These are phyloP conservation scores for Antrozous pallidus DNA, from an alignment of 2,797 vertebrate species.

Conservation along the genomic window DNA sequence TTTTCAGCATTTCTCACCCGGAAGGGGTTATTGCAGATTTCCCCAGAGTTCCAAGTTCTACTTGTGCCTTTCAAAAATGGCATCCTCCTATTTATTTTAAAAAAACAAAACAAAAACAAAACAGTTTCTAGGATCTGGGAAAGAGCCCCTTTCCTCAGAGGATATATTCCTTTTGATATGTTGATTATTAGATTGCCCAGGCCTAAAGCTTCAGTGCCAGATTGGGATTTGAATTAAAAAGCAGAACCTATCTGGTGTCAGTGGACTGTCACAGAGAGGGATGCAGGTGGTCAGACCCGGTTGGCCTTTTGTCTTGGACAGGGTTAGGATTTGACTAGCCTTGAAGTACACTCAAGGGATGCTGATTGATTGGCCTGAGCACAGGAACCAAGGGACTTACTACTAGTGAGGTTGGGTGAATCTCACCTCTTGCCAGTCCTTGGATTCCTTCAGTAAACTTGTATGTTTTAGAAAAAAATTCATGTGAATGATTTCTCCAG, in stretches of 20 bases:
- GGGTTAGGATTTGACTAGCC: neutral
- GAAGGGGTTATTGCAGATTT: neutral
- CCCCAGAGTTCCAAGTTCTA: neutral
- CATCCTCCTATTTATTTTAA: neutral
- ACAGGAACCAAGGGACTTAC: neutral
- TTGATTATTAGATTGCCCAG: neutral
- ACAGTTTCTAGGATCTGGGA: neutral
- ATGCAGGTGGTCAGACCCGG: neutral
- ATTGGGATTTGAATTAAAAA: neutral
- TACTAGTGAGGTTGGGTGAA: neutral
- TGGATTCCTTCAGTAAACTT: constrained; percentile 13
- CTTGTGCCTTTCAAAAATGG: constrained; percentile 22
- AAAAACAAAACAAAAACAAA: neutral
- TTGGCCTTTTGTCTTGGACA: neutral
- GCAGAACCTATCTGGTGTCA: neutral
- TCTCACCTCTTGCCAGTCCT: neutral
- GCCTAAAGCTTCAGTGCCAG: neutral
- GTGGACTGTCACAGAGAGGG: neutral
- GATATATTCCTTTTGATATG: neutral
- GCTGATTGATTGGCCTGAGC: neutral
- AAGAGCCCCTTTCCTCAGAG: constrained; percentile 2
- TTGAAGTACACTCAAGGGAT: neutral
- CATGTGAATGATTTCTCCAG: neutral
- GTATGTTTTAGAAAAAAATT: constrained; percentile 18
- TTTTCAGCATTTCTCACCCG: constrained; percentile 25